A percentile compares a stretch with the other conserved stretches of the same genome.
These are phyloP conservation scores for Bubo blakistoni DNA, from an alignment of 2,113 vertebrate species.

Conservation along the genomic window DNA sequence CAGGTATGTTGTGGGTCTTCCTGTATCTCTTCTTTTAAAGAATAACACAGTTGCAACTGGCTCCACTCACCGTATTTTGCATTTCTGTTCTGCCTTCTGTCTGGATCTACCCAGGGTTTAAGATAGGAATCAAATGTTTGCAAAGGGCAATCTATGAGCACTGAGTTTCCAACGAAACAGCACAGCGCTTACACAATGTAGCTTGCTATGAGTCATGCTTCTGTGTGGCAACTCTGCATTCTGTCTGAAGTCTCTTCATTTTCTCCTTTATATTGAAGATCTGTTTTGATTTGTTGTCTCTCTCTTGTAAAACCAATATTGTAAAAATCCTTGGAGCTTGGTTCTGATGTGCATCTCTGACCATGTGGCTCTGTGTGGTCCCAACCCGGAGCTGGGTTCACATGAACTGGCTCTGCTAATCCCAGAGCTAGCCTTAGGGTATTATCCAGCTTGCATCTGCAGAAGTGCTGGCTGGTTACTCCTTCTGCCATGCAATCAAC, in stretches of 20 bases:
- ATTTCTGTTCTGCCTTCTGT: not conserved
- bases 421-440: not conserved
- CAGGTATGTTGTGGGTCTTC: not conserved
- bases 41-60: not conserved
- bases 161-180: not conserved
- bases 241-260: not conserved
- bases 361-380: fast-evolving
- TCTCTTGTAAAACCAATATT: not conserved
- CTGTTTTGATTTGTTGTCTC: not conserved
- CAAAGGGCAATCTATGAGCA: not conserved
- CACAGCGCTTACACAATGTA: not conserved
- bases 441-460: not conserved
- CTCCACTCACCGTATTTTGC: not conserved
- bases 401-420: not conserved
- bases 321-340: not conserved
- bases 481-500: not conserved
- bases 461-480: not conserved
- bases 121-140: not conserved
- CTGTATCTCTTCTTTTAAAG: not conserved
- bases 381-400: fast-evolving
- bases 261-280: not conserved
- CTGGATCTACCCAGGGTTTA: not conserved
- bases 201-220: not conserved
- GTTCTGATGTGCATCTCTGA: not conserved
- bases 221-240: not conserved